Evolutionary conservation across 1,140 invertebrate species (phyloP).

Genomic region (Cyclina sinensis): DNA sequence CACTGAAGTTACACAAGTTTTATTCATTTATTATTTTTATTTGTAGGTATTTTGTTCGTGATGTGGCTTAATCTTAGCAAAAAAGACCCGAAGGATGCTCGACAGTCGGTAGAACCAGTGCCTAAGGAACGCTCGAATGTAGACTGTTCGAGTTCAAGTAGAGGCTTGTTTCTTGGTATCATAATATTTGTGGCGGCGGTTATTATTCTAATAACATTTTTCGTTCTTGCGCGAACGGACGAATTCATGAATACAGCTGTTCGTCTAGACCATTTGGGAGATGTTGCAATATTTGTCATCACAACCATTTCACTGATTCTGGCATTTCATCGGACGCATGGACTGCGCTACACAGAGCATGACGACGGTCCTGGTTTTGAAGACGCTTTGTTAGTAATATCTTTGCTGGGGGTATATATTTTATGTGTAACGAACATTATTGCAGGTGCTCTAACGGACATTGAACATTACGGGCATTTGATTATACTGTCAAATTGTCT

Average conservation of each 20-base stretch:
- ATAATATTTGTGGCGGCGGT: slow-evolving; percentile 94
- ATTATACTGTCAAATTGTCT: slow-evolving; percentile 78
- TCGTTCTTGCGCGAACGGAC: slow-evolving; percentile 89
- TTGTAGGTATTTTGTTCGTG: slow-evolving; percentile 96
- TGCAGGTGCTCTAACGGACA: slow-evolving; percentile 92
- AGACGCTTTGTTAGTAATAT: slow-evolving; percentile 95
- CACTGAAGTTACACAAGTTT: no score
- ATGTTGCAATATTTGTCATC: slow-evolving; percentile 73
- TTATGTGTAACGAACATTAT: slow-evolving; percentile 97
- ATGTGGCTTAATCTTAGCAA: slow-evolving; percentile 88
- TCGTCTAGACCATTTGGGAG: slow-evolving; percentile 75
- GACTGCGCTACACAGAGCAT: slow-evolving; percentile 57
- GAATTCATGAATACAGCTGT: slow-evolving; percentile 70
- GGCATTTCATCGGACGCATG: slow-evolving; percentile 74
- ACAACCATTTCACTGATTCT: slow-evolving; percentile 74
- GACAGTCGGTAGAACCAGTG: slow-evolving; percentile 41
- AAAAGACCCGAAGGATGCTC: not conserved
- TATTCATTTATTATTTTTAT: slow-evolving; percentile 9
- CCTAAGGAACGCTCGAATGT: slow-evolving; percentile 71
- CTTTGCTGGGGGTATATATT: slow-evolving; percentile 96
- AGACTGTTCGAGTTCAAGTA: slow-evolving; percentile 95
- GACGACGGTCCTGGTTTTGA: slow-evolving; percentile 90
- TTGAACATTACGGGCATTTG: slow-evolving; percentile 83
- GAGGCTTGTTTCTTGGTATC: slow-evolving; percentile 96
- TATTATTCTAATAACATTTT: slow-evolving; percentile 97